Conservation (phyloP, 1,140 invertebrate genomes). For the Sarcophaga peregrina region DNA sequence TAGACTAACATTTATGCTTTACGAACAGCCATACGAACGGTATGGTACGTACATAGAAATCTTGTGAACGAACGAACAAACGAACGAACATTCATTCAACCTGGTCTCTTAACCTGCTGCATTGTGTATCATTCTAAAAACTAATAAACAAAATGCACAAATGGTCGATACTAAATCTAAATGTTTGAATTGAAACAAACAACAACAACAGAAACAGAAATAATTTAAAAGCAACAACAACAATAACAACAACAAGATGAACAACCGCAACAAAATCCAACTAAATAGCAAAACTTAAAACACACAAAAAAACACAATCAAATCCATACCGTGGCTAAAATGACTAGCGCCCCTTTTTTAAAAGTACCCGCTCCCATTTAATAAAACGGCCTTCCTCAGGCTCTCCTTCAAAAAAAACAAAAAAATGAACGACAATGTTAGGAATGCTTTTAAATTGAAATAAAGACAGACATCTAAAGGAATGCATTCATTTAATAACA, state of each 20-base stretch:
- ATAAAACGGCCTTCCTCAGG: background rate
- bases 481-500: background rate
- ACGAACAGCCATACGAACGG: no score
- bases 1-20: no score
- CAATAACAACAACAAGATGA: background rate
- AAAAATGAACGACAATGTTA: conserved; percentile 1
- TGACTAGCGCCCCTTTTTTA: conserved; percentile 10
- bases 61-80: background rate
- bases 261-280: background rate
- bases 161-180: conserved; percentile 36
- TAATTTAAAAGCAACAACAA: background rate
- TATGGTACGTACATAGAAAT: no score
- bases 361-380: background rate
- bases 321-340: background rate
- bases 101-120: conserved; percentile 26
- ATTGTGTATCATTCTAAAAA: conserved; percentile 38
- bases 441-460: background rate
- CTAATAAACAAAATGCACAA: conserved; percentile 40
- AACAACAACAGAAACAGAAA: background rate
- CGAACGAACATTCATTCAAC: background rate
- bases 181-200: conserved; percentile 8
- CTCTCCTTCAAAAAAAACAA: background rate
- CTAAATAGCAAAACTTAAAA: background rate
- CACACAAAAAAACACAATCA: conserved; percentile 30
- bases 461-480: background rate